Base-by-base conservation (phyloP, 53 echinoderm and acorn worm species). In the Paracentrotus lividus region DNA sequence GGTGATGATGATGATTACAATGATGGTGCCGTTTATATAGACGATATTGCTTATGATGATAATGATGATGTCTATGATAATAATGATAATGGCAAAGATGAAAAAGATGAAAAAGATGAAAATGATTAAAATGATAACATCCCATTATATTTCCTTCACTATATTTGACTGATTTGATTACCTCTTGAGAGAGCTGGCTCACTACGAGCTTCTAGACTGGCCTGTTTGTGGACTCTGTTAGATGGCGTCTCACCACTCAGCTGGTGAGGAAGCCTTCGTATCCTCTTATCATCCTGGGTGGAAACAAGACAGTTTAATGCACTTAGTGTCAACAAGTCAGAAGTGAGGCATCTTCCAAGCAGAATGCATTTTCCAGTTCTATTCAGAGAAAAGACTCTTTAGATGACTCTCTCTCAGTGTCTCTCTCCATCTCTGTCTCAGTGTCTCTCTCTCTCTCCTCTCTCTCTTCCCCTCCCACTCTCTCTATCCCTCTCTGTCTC, bases 181-280 rank as follows among this genome's bases (percentile, higher is more conserved):
- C 99, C 99, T 96, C 99, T 96, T 36, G 99, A 99, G 27, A 99
- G 95, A 40, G 99, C 99, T 40, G 99, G 99, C 84, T 99, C 99
- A 93, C 99, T 99, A 8, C 97, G 85, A 42, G 97, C 97, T 77
- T 97, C 98, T 40, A 94, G 95, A 88, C 97, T 98, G 90, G 92
- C 94, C 75, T 98, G 98, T 88, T 98, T 98, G 88, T 93, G 94
- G 61, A 96, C 69, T 66, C 94, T 93, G 58, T 92, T 95, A 15
- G 96, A 94, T 16, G 98, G 98, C 3, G 94, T 96, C 84, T 98
- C 98, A 55, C 95, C 95, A 81, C 98, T 98, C 29, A 96, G 92
- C 94, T 98, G 98, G 66, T 98, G 98, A 40, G 97, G 96, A 68
- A 97, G 94, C 94, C 97, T 94, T 93, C 96, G 93, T 68, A 96